A percentile compares a stretch with the other conserved stretches of the same genome.
Conservation (phyloP, 2,797 vertebrate genomes). For the Gymnodraco acuticeps region DNA sequence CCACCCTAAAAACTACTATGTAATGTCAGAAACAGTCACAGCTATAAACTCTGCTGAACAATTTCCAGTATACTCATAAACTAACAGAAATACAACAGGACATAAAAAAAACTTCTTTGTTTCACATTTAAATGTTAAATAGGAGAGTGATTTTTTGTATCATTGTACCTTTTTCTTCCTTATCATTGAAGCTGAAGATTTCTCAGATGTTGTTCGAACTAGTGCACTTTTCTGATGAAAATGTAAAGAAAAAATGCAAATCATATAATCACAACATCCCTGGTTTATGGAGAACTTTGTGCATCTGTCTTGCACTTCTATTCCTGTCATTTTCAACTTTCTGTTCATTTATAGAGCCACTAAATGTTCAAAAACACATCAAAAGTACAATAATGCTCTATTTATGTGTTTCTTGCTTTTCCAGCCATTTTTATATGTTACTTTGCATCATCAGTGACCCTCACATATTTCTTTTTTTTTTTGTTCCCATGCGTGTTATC, state of each 20-base stretch:
- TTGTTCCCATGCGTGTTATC: background rate
- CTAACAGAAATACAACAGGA: background rate
- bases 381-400: background rate
- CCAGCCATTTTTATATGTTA: background rate
- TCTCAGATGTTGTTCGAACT: slow-evolving; percentile 3
- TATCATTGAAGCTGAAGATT: background rate
- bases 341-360: background rate
- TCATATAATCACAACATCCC: too few species aligned
- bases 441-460: background rate
- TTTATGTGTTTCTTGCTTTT: background rate
- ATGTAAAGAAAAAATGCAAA: too few species aligned
- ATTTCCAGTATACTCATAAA: background rate
- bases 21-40: background rate
- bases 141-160: too few species aligned
- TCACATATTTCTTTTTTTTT: background rate
- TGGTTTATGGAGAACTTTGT: too few species aligned
- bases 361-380: background rate
- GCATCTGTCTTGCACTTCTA: too few species aligned
- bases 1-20: background rate
- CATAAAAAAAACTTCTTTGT: background rate
- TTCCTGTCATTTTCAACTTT: background rate
- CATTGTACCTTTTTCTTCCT: background rate
- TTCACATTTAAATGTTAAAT: background rate
- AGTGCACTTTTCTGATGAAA: background rate
- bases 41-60: background rate